phyloP scores from a whole-genome alignment of 2,888 invertebrate species.

The Drosophila limbata region DNA sequence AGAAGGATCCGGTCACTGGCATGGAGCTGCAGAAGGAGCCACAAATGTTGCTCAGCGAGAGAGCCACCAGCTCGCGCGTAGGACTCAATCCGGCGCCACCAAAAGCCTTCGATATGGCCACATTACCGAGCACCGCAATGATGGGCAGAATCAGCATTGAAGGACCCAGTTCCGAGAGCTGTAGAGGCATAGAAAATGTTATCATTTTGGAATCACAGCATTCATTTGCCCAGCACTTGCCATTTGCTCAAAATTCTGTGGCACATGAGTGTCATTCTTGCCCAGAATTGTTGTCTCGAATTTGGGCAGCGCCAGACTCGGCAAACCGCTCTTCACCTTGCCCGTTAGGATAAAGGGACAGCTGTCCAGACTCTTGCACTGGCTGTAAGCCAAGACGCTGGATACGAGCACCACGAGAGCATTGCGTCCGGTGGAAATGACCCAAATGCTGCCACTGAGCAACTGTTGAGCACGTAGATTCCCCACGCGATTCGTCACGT shows the following conservation, averaged over 20 bases:
- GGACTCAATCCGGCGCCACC: conserved; percentile 94
- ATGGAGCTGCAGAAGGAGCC: conserved; percentile 96
- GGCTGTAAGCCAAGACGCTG: conserved; percentile 88
- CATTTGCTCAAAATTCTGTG: conserved; percentile 82
- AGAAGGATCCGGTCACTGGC: conserved; percentile 96
- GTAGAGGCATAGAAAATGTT: neutral
- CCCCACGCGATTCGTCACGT: conserved; percentile 51
- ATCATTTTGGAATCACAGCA: neutral
- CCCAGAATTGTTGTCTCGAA: conserved; percentile 87
- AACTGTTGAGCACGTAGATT: conserved; percentile 80
- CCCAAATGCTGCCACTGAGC: conserved; percentile 89
- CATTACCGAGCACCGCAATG: conserved; percentile 95
- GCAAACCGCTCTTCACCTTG: conserved; percentile 89
- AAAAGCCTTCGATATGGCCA: conserved; percentile 98
- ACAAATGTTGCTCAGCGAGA: conserved; percentile 93
- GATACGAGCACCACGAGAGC: conserved; percentile 90
- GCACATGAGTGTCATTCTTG: conserved; percentile 75
- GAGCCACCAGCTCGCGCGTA: conserved; percentile 94
- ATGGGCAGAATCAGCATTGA: conserved; percentile 95
- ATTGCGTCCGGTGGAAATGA: conserved; percentile 93
- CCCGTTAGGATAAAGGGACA: conserved; percentile 92
- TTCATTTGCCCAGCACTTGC: conserved; percentile 36
- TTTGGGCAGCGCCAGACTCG: conserved; percentile 89
- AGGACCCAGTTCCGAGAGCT: conserved; percentile 92
- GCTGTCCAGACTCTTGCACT: conserved; percentile 81